Conservation (phyloP, 2,888 invertebrate species). For the Erannis defoliaria region DNA sequence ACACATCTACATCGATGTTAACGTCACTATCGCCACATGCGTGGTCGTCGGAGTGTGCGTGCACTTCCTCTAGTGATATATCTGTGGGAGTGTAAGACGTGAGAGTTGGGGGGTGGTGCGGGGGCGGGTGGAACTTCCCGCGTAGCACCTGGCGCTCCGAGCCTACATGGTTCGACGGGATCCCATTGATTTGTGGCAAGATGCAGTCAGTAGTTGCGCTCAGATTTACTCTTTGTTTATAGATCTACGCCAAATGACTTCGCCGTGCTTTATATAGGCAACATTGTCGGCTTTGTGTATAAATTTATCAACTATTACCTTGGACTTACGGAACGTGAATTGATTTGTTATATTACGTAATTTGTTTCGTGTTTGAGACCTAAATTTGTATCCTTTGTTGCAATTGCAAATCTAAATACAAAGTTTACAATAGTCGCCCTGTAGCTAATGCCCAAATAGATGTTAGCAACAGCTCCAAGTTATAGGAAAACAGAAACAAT, state of each 20-base stretch:
- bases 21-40: slow-evolving; percentile 58
- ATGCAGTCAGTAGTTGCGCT: slow-evolving; percentile 65
- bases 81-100: slow-evolving; percentile 61
- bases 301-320: not conserved
- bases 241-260: slow-evolving; percentile 21
- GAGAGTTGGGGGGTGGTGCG: slow-evolving; percentile 37
- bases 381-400: slow-evolving; percentile 7
- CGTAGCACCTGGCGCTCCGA: slow-evolving; percentile 83
- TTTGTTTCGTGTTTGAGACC: not conserved
- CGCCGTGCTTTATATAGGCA: not conserved
- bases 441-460: slow-evolving; percentile 25
- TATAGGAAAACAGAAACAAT: slow-evolving; percentile 61
- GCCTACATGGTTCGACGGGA: slow-evolving; percentile 76
- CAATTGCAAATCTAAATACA: not conserved
- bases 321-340: too few species aligned
- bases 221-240: slow-evolving; percentile 70
- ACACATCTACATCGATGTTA: slow-evolving; percentile 67
- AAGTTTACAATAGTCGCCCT: slow-evolving; percentile 15
- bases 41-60: slow-evolving; percentile 51
- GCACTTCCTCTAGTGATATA: slow-evolving; percentile 64
- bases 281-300: not conserved
- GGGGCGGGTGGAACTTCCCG: slow-evolving; percentile 73
- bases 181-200: slow-evolving; percentile 82
- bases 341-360: not conserved
- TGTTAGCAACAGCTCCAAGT: slow-evolving; percentile 41